Conservation (phyloP, 2,888 invertebrate genomes). For the Drosophila koepferae region DNA sequence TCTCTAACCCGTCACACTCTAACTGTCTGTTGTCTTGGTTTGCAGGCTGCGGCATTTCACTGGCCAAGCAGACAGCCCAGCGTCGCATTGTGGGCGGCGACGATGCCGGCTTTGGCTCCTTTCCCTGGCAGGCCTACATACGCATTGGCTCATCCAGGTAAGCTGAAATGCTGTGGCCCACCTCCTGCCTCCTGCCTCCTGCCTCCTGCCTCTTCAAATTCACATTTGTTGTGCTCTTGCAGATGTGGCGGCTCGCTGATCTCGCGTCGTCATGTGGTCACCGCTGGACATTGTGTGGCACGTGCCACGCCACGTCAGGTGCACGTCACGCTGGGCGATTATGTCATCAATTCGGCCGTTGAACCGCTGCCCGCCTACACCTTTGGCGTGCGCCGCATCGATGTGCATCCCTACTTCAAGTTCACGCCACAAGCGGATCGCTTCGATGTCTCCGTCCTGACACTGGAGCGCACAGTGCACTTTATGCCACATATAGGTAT, state of each 20-base stretch:
- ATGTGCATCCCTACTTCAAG: constrained; percentile 96
- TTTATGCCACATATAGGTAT: constrained; percentile 94
- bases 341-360: constrained; percentile 96
- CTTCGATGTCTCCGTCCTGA: constrained; percentile 95
- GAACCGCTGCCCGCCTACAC: constrained; percentile 96
- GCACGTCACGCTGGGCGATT: constrained; percentile 94
- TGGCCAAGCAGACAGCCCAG: constrained; percentile 93
- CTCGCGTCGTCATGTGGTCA: constrained; percentile 95
- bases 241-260: constrained; percentile 97
- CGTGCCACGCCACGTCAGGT: constrained; percentile 95
- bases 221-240: constrained; percentile 60
- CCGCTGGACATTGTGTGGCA: constrained; percentile 97
- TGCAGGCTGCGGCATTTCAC: constrained; percentile 94
- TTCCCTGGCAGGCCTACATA: constrained; percentile 98
- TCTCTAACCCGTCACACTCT: constrained; percentile 30
- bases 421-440: constrained; percentile 97
- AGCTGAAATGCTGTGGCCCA: constrained; percentile 23
- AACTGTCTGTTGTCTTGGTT: not conserved
- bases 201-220: not conserved
- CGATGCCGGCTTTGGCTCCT: constrained; percentile 96
- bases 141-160: constrained; percentile 95
- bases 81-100: constrained; percentile 96
- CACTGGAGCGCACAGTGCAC: constrained; percentile 94
- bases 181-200: no score
- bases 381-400: constrained; percentile 95